phyloP scores from a whole-genome alignment of 2,888 invertebrate genomes.

The Folsomia manolachei region DNA sequence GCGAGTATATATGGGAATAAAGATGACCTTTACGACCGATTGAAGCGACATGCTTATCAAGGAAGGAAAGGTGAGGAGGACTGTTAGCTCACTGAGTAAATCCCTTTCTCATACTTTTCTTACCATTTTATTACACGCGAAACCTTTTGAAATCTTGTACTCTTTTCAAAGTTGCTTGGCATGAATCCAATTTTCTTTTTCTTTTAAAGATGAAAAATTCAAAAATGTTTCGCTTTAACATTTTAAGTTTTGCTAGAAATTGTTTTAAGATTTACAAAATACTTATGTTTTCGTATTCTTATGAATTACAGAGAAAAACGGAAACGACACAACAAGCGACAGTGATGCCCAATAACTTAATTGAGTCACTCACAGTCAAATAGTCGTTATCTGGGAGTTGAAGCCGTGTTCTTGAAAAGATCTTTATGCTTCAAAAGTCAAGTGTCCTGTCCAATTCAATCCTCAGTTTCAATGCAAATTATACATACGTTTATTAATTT shows the following conservation, averaged over 20 bases:
- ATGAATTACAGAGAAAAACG: conserved; percentile 51
- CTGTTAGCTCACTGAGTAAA: conserved; percentile 18
- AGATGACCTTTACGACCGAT: conserved; percentile 89
- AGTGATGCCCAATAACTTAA: conserved; percentile 52
- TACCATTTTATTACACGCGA: conserved; percentile 4
- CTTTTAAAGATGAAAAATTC: background rate
- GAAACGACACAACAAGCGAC: conserved; percentile 52
- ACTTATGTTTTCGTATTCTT: conserved; percentile 4
- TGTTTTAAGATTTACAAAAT: conserved; percentile 7
- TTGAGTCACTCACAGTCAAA: conserved; percentile 7
- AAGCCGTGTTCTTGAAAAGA: too few species aligned
- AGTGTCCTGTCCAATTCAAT: background rate
- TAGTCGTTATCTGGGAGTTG: background rate
- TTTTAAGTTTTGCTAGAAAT: conserved; percentile 31
- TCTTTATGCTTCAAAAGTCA: conserved; percentile 1
- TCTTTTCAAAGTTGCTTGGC: too few species aligned
- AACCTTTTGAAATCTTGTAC: conserved; percentile 9
- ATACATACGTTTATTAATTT: conserved; percentile 1
- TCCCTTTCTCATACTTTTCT: conserved; percentile 3
- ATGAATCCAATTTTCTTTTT: conserved; percentile 4
- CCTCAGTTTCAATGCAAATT: conserved; percentile 2
- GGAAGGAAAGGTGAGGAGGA: conserved; percentile 81
- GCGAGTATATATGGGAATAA: conserved; percentile 92
- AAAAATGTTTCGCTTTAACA: conserved; percentile 28
- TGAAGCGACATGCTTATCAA: conserved; percentile 81